These are phyloP conservation scores for Blastomussa wellsi DNA, from an alignment of 92 coral and sea anemone species.

Conservation along the genomic window DNA sequence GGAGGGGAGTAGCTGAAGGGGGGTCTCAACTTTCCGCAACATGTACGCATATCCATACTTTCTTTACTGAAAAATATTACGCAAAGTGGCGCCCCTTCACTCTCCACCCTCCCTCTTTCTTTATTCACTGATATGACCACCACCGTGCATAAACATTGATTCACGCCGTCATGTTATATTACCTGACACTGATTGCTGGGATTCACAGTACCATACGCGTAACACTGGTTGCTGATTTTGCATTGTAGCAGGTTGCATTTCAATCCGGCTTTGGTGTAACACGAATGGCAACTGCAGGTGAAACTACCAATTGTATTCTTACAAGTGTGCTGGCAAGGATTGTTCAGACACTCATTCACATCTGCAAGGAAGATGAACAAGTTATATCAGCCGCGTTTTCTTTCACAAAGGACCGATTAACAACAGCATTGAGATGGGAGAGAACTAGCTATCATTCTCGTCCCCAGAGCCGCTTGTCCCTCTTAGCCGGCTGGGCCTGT, in stretches of 20 bases:
- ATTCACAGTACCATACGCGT: conserved; percentile 60
- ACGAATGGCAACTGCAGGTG: conserved; percentile 74
- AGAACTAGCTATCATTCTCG: too few species aligned
- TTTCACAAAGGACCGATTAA: neutral
- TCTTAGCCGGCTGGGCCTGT: too few species aligned
- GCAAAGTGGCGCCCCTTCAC: too few species aligned
- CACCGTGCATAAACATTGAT: neutral
- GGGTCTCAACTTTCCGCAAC: too few species aligned
- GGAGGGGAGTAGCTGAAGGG: too few species aligned
- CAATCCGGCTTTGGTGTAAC: conserved; percentile 74
- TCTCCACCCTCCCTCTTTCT: neutral
- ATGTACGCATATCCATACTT: too few species aligned
- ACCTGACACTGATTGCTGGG: conserved; percentile 82
- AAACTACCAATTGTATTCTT: conserved; percentile 75
- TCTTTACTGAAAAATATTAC: too few species aligned
- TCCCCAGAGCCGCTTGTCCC: too few species aligned
- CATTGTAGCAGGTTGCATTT: conserved; percentile 76
- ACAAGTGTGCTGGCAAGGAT: conserved; percentile 74
- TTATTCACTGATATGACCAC: too few species aligned
- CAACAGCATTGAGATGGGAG: too few species aligned
- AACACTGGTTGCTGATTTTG: conserved; percentile 55
- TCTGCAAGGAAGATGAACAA: conserved; percentile 44
- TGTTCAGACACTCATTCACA: conserved; percentile 62
- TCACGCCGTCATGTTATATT: too few species aligned
- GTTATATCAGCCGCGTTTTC: neutral